phyloP scores from a whole-genome alignment of 2,888 invertebrate species.

The Xylophagus ater region DNA sequence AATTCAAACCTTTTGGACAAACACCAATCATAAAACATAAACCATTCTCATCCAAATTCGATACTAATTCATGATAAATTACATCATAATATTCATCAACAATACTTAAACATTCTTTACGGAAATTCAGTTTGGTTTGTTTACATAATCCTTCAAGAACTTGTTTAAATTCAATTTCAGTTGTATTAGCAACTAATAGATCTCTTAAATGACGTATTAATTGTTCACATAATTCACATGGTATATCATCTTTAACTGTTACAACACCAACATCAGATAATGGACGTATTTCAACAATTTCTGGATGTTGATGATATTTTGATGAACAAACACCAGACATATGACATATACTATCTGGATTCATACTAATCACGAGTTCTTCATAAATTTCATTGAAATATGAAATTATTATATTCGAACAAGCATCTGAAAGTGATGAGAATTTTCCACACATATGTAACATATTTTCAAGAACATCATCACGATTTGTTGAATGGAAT shows the following conservation, averaged over 20 bases:
- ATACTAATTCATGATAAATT: constrained; percentile 58
- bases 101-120: constrained; percentile 60
- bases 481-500: constrained; percentile 30
- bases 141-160: constrained; percentile 70
- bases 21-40: constrained; percentile 55
- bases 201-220: constrained; percentile 69
- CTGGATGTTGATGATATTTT: constrained; percentile 54
- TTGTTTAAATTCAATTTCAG: constrained; percentile 67
- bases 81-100: constrained; percentile 68
- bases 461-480: constrained; percentile 33
- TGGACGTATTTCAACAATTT: constrained; percentile 48
- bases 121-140: constrained; percentile 57
- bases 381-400: constrained; percentile 62
- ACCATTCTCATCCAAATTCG: constrained; percentile 55
- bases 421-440: constrained; percentile 67
- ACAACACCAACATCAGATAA: constrained; percentile 47
- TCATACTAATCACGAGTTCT: constrained; percentile 50
- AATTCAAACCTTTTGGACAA: constrained; percentile 30
- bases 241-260: constrained; percentile 50
- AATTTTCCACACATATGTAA: constrained; percentile 53
- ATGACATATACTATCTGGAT: constrained; percentile 57
- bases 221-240: constrained; percentile 79
- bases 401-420: constrained; percentile 58
- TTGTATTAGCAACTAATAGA: constrained; percentile 71
- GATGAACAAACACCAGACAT: constrained; percentile 62